Conservation (phyloP, 2,797 vertebrate genomes). For the Harpagifer antarcticus region DNA sequence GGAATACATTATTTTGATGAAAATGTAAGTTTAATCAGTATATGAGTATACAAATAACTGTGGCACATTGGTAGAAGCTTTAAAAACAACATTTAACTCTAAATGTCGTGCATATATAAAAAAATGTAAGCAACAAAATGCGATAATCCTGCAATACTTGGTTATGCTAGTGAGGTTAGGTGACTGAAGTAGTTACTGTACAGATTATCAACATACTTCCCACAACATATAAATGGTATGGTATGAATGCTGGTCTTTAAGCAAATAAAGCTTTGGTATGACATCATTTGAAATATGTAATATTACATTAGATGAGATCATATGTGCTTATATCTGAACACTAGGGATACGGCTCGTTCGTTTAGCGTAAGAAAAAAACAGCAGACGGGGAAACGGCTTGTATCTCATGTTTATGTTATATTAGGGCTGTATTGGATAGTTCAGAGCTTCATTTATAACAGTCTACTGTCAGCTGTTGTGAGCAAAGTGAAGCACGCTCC, state of each 20-base stretch:
- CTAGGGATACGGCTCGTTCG: neutral
- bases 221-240: neutral
- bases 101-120: neutral
- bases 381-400: neutral
- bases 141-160: neutral
- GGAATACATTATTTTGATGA: neutral
- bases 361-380: neutral
- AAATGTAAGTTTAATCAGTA: neutral
- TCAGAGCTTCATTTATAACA: too few relatives aligned
- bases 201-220: neutral
- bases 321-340: neutral
- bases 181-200: neutral
- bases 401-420: neutral
- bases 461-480: too few relatives aligned
- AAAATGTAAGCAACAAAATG: neutral
- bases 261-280: neutral
- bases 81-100: neutral
- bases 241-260: neutral
- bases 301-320: neutral
- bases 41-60: neutral
- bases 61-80: neutral
- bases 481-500: too few relatives aligned
- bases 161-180: too few relatives aligned
- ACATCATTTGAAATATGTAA: neutral
- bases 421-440: too few relatives aligned